Conservation (phyloP, 2,113 vertebrate species). For the Circaetus gallicus region DNA sequence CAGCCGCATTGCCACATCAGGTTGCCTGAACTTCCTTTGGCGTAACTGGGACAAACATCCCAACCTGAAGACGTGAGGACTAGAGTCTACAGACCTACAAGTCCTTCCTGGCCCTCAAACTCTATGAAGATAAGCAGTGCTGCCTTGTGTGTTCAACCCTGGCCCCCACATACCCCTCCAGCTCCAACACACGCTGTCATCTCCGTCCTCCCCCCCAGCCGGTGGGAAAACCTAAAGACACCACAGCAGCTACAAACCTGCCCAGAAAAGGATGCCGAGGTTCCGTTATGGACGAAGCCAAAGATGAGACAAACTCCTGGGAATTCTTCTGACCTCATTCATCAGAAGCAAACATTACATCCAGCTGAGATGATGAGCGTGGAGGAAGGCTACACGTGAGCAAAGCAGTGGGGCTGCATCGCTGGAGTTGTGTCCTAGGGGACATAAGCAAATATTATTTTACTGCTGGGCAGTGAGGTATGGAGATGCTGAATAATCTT, state of each 20-base stretch:
- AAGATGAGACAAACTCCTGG: neutral
- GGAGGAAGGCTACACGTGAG: neutral
- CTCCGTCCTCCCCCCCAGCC: neutral
- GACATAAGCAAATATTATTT: neutral
- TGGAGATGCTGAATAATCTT: neutral
- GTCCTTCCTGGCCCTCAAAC: neutral
- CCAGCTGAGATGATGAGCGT: neutral
- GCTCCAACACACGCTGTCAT: neutral
- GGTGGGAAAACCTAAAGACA: neutral
- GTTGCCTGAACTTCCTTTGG: neutral
- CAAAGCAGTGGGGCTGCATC: neutral
- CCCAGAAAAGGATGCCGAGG: neutral
- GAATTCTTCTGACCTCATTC: neutral
- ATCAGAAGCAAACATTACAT: neutral
- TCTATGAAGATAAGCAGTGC: fast-evolving
- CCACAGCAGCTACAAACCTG: neutral
- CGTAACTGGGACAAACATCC: neutral
- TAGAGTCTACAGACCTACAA: neutral
- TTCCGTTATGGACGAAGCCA: fast-evolving
- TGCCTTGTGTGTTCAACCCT: neutral
- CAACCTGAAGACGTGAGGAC: neutral
- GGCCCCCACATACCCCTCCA: neutral
- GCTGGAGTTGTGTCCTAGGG: neutral
- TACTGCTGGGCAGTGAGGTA: neutral
- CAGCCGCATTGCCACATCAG: neutral